Conservation (phyloP, 2,888 invertebrate species). For the Pogonocherus hispidulus region DNA sequence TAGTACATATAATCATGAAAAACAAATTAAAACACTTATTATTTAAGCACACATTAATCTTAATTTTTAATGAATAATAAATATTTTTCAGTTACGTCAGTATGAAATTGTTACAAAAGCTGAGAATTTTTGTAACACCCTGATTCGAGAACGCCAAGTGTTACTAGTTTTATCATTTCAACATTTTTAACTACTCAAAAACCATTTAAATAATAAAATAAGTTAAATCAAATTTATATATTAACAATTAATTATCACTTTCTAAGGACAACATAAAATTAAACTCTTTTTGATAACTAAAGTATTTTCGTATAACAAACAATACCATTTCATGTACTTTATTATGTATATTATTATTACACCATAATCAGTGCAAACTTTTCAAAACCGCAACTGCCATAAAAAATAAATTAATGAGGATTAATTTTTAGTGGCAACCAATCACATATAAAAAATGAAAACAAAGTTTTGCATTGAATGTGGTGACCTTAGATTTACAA, state of each 20-base stretch:
- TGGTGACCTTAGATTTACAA: too few species aligned
- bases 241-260: constrained; percentile 33
- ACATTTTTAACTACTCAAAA: constrained; percentile 7
- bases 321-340: constrained; percentile 7
- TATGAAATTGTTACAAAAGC: constrained; percentile 50
- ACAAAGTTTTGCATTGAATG: too few species aligned
- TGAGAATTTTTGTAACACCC: constrained; percentile 32
- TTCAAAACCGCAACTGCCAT: too few species aligned
- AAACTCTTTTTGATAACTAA: constrained; percentile 11
- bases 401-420: too few species aligned
- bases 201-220: constrained; percentile 14
- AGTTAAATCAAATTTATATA: constrained; percentile 19
- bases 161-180: background rate
- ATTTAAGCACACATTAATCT: constrained; percentile 55
- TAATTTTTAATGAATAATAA: constrained; percentile 39
- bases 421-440: too few species aligned
- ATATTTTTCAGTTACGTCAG: constrained; percentile 41
- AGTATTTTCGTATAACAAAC: constrained; percentile 18
- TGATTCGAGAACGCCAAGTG: constrained; percentile 17
- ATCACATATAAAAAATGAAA: too few species aligned
- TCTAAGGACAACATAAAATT: constrained; percentile 27
- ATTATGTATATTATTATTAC: too few species aligned
- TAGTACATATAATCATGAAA: constrained; percentile 39
- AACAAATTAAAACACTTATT: constrained; percentile 47
- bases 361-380: too few species aligned